Percentiles rank a stretch among this genome's conserved stretches.
These are phyloP conservation scores for honey bee (Apis mellifera) DNA, from an alignment of 1,140 invertebrate genomes.

Conservation along the genomic window DNA sequence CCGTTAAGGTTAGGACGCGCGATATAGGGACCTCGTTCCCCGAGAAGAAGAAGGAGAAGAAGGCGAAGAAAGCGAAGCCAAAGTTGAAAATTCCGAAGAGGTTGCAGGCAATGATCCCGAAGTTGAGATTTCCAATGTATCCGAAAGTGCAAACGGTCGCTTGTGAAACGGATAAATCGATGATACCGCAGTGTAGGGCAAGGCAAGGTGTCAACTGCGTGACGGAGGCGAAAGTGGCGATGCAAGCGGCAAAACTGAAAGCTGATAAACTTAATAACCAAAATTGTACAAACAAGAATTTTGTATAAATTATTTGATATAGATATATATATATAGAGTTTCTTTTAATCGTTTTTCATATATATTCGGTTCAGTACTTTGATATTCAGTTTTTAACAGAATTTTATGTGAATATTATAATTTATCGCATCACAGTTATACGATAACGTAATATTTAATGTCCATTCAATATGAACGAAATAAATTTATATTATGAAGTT, in stretches of 20 bases:
- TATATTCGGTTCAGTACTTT: neutral
- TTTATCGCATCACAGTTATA: neutral
- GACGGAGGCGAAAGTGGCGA: neutral
- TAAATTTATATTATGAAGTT: neutral
- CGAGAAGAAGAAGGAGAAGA: neutral
- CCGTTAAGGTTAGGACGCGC: slow-evolving; percentile 48
- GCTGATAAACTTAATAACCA: neutral
- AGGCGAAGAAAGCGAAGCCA: neutral
- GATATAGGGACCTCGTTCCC: slow-evolving; percentile 28
- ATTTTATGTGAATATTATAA: neutral
- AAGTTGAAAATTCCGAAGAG: slow-evolving; percentile 31
- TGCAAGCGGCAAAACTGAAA: too few relatives aligned
- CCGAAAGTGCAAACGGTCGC: slow-evolving; percentile 34
- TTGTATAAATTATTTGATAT: neutral
- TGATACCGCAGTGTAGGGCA: slow-evolving; percentile 22
- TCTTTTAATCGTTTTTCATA: neutral
- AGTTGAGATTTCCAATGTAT: slow-evolving; percentile 22
- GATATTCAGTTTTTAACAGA: neutral
- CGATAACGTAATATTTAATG: neutral
- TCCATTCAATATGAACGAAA: too few relatives aligned
- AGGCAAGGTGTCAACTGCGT: slow-evolving; percentile 17
- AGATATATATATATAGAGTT: too few relatives aligned
- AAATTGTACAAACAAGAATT: neutral
- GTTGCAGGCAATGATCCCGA: slow-evolving; percentile 24
- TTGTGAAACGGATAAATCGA: slow-evolving; percentile 41